Base-by-base conservation (phyloP, 2,888 invertebrate species). In the Himalopsyche japonica region DNA sequence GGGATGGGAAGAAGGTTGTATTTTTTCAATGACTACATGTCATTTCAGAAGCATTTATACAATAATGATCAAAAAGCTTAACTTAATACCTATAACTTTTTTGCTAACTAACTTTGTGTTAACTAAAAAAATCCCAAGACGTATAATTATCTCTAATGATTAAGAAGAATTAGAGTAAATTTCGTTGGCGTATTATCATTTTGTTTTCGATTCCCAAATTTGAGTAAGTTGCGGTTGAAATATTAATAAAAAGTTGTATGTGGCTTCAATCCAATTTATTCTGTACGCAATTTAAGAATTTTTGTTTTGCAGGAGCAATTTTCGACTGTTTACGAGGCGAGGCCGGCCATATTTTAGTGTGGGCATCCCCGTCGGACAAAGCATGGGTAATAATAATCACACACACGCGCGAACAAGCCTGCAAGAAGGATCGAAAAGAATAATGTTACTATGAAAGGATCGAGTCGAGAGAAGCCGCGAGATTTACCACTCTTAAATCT, bases 401-500 rank as follows among this genome's bases (percentile, higher is more conserved):
- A 70, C 70, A 70, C 70, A 27, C 70, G 70, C 70, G 70, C 70
- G 70, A 70, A 70, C 70, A 27, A 3, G 57, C 24, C 57, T 57
- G 57, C 7, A 57, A 70, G 70, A 24, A 20, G 70, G 70, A 70
- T 70, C 27, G 15, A 27, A 70, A 70, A 27, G 20, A 70, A 70
- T 70, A 70, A 70, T 70, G 30, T 30, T 70, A 70, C 20, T 27
- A 70, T 70, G 70, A 70, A 70, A 70, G 70, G 70, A 70, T 70
- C 30, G 70, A 70, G 70, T 27, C 30, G 70, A 70, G 70, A 70
- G 70, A 30, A 70, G 70, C 70, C 70, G 70, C 70, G 70, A 70
- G 70, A 70, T 70, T 70, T 70, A 70, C 70, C 70, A 70, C 84
- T 84, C 79, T 84, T 84, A 84, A 84, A 84, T 84, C 82, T 84